Conservation (phyloP, 2,888 invertebrate species). For the Lycaena phlaeas region DNA sequence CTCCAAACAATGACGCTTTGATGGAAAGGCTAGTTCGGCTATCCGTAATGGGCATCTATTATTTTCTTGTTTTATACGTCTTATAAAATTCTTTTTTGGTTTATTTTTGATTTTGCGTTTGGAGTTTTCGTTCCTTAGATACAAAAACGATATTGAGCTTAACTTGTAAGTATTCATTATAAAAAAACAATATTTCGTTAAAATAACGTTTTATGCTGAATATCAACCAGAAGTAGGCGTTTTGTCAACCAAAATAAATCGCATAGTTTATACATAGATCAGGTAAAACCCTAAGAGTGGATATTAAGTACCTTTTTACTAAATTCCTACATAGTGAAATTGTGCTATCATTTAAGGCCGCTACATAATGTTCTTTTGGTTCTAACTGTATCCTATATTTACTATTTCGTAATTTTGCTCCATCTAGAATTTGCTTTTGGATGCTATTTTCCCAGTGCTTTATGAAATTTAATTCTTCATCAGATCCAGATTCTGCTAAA, state of each 20-base stretch:
- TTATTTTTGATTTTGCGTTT: constrained; percentile 6
- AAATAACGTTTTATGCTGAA: no score
- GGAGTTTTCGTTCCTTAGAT: not conserved
- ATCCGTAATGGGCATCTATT: constrained; percentile 41
- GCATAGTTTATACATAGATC: no score
- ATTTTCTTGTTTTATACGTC: constrained; percentile 9
- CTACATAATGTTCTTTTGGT: constrained; percentile 20
- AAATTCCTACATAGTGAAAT: not conserved
- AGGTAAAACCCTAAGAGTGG: no score
- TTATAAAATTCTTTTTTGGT: constrained; percentile 1
- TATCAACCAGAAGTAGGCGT: no score
- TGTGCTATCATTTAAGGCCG: not conserved
- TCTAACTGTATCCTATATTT: constrained; percentile 17
- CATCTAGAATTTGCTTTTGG: constrained; percentile 26
- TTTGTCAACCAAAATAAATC: no score
- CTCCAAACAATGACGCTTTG: constrained; percentile 50
- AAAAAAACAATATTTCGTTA: no score
- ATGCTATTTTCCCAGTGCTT: constrained; percentile 18
- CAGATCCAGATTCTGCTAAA: no score
- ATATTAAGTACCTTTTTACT: not conserved
- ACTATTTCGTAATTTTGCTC: constrained; percentile 27
- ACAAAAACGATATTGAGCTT: no score
- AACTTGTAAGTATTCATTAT: no score
- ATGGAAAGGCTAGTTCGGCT: constrained; percentile 47
- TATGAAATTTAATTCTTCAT: not conserved